These are phyloP conservation scores for Macropus fuliginosus DNA, from an alignment of 2,797 vertebrate species.

Conservation along the genomic window DNA sequence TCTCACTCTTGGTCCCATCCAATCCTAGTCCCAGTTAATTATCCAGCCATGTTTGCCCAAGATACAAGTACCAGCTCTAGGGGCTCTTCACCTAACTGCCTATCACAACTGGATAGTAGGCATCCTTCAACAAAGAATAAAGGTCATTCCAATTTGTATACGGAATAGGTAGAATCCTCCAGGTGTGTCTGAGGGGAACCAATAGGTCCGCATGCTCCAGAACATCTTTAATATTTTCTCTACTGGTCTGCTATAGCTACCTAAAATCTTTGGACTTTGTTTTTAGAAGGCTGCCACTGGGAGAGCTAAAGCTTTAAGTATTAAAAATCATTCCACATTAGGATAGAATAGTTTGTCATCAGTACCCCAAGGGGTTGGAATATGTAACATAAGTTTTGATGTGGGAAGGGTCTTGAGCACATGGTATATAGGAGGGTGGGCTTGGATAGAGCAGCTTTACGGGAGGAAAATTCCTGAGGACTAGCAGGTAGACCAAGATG, in stretches of 20 bases:
- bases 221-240: neutral
- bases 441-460: neutral
- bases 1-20: neutral
- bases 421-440: neutral
- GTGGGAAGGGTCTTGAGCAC: neutral
- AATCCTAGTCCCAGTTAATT: neutral
- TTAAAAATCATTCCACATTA: neutral
- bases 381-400: neutral
- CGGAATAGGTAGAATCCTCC: neutral
- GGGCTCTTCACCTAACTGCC: neutral
- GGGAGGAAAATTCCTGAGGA: neutral
- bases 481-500: neutral
- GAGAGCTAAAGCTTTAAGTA: neutral
- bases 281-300: neutral
- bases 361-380: neutral
- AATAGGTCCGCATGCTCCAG: neutral
- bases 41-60: neutral
- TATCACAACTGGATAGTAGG: neutral
- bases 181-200: neutral
- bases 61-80: neutral
- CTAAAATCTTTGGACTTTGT: neutral
- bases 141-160: neutral
- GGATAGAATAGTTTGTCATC: neutral
- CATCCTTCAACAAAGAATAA: neutral
- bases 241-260: neutral